phyloP scores from a whole-genome alignment of 2,113 vertebrate species.

The Calyptommatus sinebrachiatus region DNA sequence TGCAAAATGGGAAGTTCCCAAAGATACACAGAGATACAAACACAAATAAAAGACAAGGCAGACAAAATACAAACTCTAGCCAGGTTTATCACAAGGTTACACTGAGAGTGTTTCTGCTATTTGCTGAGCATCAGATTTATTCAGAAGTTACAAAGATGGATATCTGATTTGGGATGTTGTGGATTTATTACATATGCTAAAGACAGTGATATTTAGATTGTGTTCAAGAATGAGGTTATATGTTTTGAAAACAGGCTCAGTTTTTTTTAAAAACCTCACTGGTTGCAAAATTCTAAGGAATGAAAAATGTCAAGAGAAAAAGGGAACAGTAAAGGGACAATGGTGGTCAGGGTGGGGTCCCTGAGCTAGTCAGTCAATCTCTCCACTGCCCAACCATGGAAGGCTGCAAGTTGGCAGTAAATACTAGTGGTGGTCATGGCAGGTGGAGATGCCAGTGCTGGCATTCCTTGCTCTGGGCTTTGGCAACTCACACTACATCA shows the following conservation, averaged over 20 bases:
- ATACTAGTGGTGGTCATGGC: no score
- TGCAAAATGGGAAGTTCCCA: conserved; percentile 6
- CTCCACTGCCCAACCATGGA: no score
- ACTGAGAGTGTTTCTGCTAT: not conserved
- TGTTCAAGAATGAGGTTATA: not conserved
- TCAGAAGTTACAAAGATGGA: not conserved
- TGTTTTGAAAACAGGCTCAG: not conserved
- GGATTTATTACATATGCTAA: not conserved
- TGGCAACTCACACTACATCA: no score
- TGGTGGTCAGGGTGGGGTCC: no score
- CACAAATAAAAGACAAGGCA: not conserved
- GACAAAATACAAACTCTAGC: conserved; percentile 9
- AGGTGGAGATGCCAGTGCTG: no score
- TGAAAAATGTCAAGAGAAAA: no score
- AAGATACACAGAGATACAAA: not conserved
- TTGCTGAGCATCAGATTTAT: not conserved
- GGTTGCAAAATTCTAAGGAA: no score
- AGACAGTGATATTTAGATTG: not conserved
- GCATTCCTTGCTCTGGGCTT: no score
- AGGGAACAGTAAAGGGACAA: no score
- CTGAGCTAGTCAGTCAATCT: no score
- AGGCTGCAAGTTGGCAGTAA: no score
- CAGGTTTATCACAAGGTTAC: not conserved
- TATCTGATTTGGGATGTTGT: not conserved
- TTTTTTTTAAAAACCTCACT: no score